A percentile compares a stretch with the other conserved stretches of the same genome.
These are phyloP conservation scores for Salmo trutta DNA, from an alignment of 2,797 vertebrate species.

Conservation along the genomic window DNA sequence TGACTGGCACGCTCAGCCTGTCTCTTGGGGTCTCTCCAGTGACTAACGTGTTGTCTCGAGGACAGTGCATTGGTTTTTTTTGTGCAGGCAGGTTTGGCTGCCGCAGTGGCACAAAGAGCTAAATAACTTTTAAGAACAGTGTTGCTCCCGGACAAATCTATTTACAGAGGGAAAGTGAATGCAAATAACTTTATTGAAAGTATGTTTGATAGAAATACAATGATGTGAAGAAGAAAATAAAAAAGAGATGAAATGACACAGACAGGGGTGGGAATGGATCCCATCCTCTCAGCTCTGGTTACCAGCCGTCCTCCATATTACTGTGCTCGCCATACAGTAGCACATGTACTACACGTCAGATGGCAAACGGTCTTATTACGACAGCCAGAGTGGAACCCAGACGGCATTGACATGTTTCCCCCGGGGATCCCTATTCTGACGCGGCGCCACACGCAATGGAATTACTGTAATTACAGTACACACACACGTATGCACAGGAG, in stretches of 20 bases:
- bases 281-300: neutral
- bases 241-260: neutral
- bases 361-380: neutral
- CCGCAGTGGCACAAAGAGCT: too few relatives aligned
- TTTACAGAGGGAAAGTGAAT: too few relatives aligned
- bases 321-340: too few relatives aligned
- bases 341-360: neutral
- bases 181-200: too few relatives aligned
- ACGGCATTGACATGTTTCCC: neutral
- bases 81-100: too few relatives aligned
- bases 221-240: neutral
- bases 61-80: too few relatives aligned
- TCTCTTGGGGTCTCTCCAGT: too few relatives aligned
- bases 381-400: neutral
- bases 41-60: too few relatives aligned
- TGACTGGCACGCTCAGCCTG: too few relatives aligned
- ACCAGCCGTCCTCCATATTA: too few relatives aligned
- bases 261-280: neutral
- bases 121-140: too few relatives aligned
- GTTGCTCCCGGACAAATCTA: too few relatives aligned
- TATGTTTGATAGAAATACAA: neutral
- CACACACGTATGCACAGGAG: neutral
- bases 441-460: constrained; percentile 4
- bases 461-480: neutral
- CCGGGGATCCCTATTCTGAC: constrained; percentile 27